These are phyloP conservation scores for Harmothoe impar DNA, from an alignment of 2,888 invertebrate genomes.

Conservation along the genomic window DNA sequence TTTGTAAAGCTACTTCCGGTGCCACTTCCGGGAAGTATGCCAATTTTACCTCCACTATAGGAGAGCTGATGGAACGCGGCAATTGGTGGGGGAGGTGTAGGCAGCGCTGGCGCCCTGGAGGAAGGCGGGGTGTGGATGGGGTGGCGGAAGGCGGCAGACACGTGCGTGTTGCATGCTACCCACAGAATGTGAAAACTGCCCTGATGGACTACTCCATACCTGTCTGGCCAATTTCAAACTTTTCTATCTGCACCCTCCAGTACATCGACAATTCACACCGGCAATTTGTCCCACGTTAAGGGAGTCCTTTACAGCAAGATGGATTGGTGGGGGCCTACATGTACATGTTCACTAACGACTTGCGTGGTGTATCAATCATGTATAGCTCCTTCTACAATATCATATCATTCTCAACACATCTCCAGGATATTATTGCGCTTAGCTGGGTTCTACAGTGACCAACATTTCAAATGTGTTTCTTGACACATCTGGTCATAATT, in stretches of 20 bases:
- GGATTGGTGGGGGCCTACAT: too few relatives aligned
- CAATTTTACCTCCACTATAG: slow-evolving; percentile 23
- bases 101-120: background rate
- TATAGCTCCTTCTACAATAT: too few relatives aligned
- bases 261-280: too few relatives aligned
- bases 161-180: slow-evolving; percentile 23
- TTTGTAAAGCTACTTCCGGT: background rate
- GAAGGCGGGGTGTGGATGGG: background rate
- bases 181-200: background rate
- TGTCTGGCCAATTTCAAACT: background rate
- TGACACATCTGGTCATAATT: too few relatives aligned
- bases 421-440: too few relatives aligned
- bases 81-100: background rate
- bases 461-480: too few relatives aligned
- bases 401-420: too few relatives aligned
- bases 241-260: background rate
- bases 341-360: too few relatives aligned
- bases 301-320: too few relatives aligned
- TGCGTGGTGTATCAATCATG: too few relatives aligned
- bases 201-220: slow-evolving; percentile 30
- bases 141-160: background rate
- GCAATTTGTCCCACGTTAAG: too few relatives aligned
- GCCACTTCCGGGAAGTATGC: slow-evolving; percentile 30
- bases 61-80: background rate
- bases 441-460: too few relatives aligned